Evolutionary conservation across 2,888 invertebrate species (phyloP), one percentile per base, ranked within the genome.

Genomic region (Macaria liturata): DNA sequence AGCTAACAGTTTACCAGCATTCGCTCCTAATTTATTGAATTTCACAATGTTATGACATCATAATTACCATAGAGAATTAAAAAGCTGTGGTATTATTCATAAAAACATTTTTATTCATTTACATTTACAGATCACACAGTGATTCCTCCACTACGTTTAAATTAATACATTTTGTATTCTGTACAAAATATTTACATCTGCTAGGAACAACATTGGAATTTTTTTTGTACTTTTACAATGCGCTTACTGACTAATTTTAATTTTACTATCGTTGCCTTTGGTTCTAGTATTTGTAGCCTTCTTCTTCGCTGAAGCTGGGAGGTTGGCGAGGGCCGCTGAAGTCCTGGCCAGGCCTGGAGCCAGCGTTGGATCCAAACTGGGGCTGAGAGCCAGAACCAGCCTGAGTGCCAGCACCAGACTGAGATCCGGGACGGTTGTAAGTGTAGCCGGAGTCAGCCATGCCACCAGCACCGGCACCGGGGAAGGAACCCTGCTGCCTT

Each of bases 231-330:
- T 80, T 76, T 68, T 71, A 54, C 62, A 69, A 68, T 79, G 79
- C 77, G 57, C 64, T 68, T 71, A 67, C 59, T 67, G 54, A 64
- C 54, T 67, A 71, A 66, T 59, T 63, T 65, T 62, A 70, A 69
- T 67, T 69, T 64, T 68, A 69, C 73, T 78, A 76, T 62, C 52
- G 64, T 59, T 63, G 68, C 70, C 73, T 86, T 86, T 81, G 77
- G 76, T 78, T 72, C 54, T 79, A 91, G 73, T 91, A 91, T 64
- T 85, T 90, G 75, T 91, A 91, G 51, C 91, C 91, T 70, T 89
- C 89, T 62, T 89, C 81, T 46, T 83, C 72, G 65, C 76, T 86
- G 74, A 88, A 91, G 70, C 89, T 91, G 0, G 91, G 88, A 2
- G 88, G 90, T 51, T 88, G 88, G 30, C 86, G 83, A n/a, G 90